A percentile compares a stretch with the other conserved stretches of the same genome.
phyloP scores from a whole-genome alignment of 2,888 invertebrate species.

The Drosophila setosimentum region DNA sequence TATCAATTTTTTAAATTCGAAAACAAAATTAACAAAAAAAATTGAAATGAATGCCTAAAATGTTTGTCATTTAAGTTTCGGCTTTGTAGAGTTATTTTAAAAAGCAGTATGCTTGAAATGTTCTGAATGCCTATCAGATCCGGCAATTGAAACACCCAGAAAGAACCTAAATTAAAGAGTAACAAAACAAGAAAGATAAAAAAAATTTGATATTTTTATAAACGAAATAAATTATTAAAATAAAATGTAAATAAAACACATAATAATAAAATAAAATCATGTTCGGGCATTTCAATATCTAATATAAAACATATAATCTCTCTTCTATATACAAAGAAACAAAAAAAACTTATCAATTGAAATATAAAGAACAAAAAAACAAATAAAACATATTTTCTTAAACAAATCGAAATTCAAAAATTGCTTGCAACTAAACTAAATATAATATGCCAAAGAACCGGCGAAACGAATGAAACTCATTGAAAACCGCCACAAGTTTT shows the following conservation, averaged over 20 bases:
- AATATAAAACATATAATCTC: constrained; percentile 74
- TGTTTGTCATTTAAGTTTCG: constrained; percentile 56
- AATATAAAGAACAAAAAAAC: constrained; percentile 43
- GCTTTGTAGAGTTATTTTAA: constrained; percentile 44
- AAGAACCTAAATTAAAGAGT: constrained; percentile 44
- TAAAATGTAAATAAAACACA: constrained; percentile 65
- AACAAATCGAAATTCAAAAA: constrained; percentile 32
- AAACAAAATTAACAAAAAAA: constrained; percentile 24
- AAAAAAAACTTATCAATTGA: constrained; percentile 55
- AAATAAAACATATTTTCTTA: constrained; percentile 53
- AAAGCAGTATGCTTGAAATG: constrained; percentile 20
- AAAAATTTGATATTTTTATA: constrained; percentile 82
- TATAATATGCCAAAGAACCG: constrained; percentile 55
- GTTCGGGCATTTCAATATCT: constrained; percentile 66
- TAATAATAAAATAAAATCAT: constrained; percentile 51
- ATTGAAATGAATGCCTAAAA: constrained; percentile 33
- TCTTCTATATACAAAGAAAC: constrained; percentile 65
- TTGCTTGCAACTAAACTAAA: constrained; percentile 48
- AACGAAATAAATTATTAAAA: constrained; percentile 65
- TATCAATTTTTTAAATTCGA: constrained; percentile 47
- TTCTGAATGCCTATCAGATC: constrained; percentile 14
- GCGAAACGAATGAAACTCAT: constrained; percentile 34
- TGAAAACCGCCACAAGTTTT: constrained; percentile 4
- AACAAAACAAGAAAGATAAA: constrained; percentile 25
- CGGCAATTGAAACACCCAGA: constrained; percentile 35